Evolutionary conservation across 1,140 invertebrate genomes (phyloP).

Genomic region (Penaeus vannamei): DNA sequence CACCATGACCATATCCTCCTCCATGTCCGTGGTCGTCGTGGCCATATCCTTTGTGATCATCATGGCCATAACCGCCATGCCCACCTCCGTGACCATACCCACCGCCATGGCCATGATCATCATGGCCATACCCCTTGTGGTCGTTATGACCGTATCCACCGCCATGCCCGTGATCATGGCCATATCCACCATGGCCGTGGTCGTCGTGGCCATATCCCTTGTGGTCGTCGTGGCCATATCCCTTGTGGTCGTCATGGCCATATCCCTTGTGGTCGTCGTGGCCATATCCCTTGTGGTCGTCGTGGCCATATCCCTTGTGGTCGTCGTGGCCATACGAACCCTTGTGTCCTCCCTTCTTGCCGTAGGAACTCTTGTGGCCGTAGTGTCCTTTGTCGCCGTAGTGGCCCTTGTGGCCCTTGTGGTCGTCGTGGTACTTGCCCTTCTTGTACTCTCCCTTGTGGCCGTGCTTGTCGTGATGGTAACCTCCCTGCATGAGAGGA

Average conservation of each 20-base stretch:
- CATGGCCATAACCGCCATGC: slow-evolving; percentile 32
- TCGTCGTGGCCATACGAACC: slow-evolving; percentile 55
- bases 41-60: slow-evolving; percentile 27
- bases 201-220: slow-evolving; percentile 17
- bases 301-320: slow-evolving; percentile 50
- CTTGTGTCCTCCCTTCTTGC: slow-evolving; percentile 54
- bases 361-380: slow-evolving; percentile 50
- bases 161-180: slow-evolving; percentile 22
- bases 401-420: slow-evolving; percentile 63
- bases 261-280: slow-evolving; percentile 16
- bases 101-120: slow-evolving; percentile 27
- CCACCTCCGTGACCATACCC: not conserved
- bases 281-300: slow-evolving; percentile 27
- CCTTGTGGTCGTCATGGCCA: not conserved
- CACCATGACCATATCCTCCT: slow-evolving; percentile 27
- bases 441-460: not conserved
- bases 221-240: slow-evolving; percentile 37
- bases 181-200: slow-evolving; percentile 16
- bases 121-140: slow-evolving; percentile 28
- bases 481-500: slow-evolving; percentile 10
- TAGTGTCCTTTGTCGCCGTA: slow-evolving; percentile 54
- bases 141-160: slow-evolving; percentile 22
- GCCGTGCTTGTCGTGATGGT: slow-evolving; percentile 51
- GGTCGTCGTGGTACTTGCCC: slow-evolving; percentile 44
- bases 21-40: slow-evolving; percentile 27